Conservation (phyloP, 2,797 vertebrate species). For the Centroberyx gerrardi region DNA sequence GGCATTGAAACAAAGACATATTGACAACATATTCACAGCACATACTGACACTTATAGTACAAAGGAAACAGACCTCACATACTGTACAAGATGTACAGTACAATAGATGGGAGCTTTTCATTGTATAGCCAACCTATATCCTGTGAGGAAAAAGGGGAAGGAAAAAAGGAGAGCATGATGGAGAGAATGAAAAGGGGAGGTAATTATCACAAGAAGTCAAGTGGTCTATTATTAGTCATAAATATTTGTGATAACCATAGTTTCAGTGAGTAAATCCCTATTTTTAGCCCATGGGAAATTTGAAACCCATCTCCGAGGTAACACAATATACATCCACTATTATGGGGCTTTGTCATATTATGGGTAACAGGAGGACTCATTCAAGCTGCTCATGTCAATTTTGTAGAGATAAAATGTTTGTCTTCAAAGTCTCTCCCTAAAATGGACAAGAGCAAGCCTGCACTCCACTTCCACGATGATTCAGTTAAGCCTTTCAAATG, state of each 20-base stretch:
- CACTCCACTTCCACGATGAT: background rate
- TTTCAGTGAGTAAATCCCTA: slow-evolving; percentile 39
- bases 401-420: slow-evolving; percentile 47
- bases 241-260: slow-evolving; percentile 16
- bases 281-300: slow-evolving; percentile 38
- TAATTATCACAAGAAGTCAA: slow-evolving; percentile 9
- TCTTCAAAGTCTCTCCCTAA: slow-evolving; percentile 47
- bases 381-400: slow-evolving; percentile 23
- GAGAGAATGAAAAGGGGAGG: background rate
- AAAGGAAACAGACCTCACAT: too few relatives aligned
- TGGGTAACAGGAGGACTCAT: slow-evolving; percentile 23
- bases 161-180: background rate
- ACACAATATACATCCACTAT: slow-evolving; percentile 6
- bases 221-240: slow-evolving; percentile 40
- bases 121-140: background rate
- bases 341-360: background rate
- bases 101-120: slow-evolving; percentile 6
- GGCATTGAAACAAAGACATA: too few relatives aligned
- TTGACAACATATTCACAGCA: too few relatives aligned
- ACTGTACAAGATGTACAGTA: background rate
- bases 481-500: background rate
- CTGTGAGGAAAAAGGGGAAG: slow-evolving; percentile 2
- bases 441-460: slow-evolving; percentile 47
- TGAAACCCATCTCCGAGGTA: slow-evolving; percentile 7
- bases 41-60: background rate